These are phyloP conservation scores for Drosophila antonietae DNA, from an alignment of 2,888 invertebrate genomes.

Conservation along the genomic window DNA sequence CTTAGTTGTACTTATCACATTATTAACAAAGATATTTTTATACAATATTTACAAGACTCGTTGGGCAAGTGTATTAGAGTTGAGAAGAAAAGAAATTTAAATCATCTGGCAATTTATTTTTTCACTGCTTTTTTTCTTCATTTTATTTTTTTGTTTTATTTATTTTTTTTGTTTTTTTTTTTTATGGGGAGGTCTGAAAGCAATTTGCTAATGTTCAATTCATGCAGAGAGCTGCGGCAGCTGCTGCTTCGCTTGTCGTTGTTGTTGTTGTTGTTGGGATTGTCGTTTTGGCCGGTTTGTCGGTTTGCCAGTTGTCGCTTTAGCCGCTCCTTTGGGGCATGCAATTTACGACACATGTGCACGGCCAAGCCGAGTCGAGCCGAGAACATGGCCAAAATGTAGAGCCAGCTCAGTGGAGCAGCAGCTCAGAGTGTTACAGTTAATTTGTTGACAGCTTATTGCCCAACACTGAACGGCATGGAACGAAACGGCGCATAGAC, in stretches of 20 bases:
- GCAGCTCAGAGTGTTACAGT: constrained; percentile 65
- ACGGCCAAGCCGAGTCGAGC: constrained; percentile 24
- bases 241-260: constrained; percentile 21
- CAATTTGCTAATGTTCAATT: constrained; percentile 71
- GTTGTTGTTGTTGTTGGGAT: constrained; percentile 12
- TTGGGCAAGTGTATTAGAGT: constrained; percentile 3
- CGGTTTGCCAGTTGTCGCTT: constrained; percentile 39
- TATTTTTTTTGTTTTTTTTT: neutral
- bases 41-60: neutral
- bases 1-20: neutral
- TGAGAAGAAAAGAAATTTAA: constrained; percentile 25
- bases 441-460: constrained; percentile 78
- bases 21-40: neutral
- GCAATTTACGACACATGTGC: constrained; percentile 72
- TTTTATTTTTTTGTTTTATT: neutral
- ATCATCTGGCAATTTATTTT: constrained; percentile 27
- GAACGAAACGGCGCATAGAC: constrained; percentile 1
- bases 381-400: constrained; percentile 50
- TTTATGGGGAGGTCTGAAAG: constrained; percentile 12
- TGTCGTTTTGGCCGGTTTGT: constrained; percentile 22
- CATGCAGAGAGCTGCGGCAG: constrained; percentile 31
- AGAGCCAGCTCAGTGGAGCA: constrained; percentile 19
- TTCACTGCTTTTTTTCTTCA: constrained; percentile 12
- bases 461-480: constrained; percentile 34
- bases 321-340: constrained; percentile 65